Base-by-base conservation (phyloP, 2,888 invertebrate species). In the Apantesis nais region DNA sequence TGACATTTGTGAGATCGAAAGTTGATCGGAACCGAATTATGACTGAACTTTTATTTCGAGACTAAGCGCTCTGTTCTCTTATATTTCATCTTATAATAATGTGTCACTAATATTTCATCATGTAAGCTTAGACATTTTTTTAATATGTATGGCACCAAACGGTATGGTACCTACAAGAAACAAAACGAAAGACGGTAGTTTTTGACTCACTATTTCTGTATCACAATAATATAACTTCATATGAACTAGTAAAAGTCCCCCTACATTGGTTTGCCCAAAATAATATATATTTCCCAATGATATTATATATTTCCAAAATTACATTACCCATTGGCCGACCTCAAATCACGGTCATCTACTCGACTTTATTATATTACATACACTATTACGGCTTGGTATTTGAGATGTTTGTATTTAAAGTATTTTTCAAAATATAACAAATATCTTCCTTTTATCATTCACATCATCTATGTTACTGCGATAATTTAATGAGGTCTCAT, bases 401-500 rank as follows among this genome's bases (percentile, higher is more conserved):
- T 25, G 25, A 55, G 25, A 55, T 52, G n/a, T n/a, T n/a, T 52
- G n/a, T n/a, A 11, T 52, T 52, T 9, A 52, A 52, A 55, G 52
- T 55, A 25, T 25, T 55, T 55, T n/a, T n/a, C 52, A 55, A n/a
- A 55, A 55, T 55, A n/a, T 55, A 55, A 55, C 25, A 31, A 34
- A 61, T 34, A 34, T 66, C 22, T 55, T 55, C 29, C 58, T 14
- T 37, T 55, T 55, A 34, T 60, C 22, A 5, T 22, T 34, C 14
- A 68, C 62, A 70, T 52, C 37, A 62, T 34, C 76, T 76, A 64
- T 78, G 78, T 71, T 75, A 74, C 68, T 66, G 41, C 12, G 19
- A 58, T 67, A 41, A 58, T 44, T 31, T 66, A 75, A 78, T 67
- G 60, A 73, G 67, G 44, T 75, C 67, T 62, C 80, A 70, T 77